Conservation (phyloP, 1,140 invertebrate genomes). For the Heliconius congener region DNA sequence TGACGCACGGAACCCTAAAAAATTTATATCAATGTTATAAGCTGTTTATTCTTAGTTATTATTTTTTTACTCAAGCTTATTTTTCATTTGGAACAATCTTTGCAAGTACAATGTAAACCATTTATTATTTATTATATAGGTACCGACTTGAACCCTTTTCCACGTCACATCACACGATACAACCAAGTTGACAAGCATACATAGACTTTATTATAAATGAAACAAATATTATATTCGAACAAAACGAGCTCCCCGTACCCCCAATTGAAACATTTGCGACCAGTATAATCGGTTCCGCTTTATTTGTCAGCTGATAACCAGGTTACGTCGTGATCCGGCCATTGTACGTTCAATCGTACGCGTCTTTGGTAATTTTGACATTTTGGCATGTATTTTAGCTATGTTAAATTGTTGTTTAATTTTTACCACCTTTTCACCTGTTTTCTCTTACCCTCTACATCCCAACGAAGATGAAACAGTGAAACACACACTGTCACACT, state of each 20-base stretch:
- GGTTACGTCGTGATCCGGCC: not conserved
- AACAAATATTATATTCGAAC: conserved; percentile 6
- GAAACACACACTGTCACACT: no score
- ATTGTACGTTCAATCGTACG: not conserved
- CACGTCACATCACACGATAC: not conserved
- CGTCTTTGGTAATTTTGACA: not conserved
- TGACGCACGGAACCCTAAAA: no score
- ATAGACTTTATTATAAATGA: conserved; percentile 8
- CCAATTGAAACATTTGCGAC: conserved; percentile 20
- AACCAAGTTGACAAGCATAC: not conserved
- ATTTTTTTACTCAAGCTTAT: not conserved
- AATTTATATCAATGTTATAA: not conserved
- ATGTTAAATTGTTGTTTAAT: no score
- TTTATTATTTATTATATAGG: not conserved
- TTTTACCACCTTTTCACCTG: no score
- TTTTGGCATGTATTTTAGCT: not conserved
- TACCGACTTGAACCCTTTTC: not conserved
- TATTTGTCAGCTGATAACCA: conserved; percentile 20
- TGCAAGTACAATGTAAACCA: not conserved
- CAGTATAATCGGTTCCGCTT: conserved; percentile 12
- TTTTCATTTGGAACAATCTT: not conserved
- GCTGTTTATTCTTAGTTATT: not conserved
- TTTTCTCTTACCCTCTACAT: no score
- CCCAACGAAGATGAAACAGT: no score
- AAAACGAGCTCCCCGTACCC: not conserved